Conservation (phyloP, 2,888 invertebrate genomes). For the Hoplodrina blanda region DNA sequence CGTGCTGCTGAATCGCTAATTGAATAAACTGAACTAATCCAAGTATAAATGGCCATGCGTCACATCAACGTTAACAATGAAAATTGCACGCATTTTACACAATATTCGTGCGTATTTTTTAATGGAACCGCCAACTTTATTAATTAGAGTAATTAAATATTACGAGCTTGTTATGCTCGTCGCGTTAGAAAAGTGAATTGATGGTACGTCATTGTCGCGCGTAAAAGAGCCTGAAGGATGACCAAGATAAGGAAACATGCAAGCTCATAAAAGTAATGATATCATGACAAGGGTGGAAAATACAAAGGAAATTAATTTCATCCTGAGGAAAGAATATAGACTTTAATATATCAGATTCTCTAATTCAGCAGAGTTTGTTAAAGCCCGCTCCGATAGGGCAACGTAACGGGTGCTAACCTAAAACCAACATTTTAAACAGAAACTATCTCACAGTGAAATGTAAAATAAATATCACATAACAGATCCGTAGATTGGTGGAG, state of each 20-base stretch:
- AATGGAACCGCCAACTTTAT: conserved; percentile 37
- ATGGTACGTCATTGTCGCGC: conserved; percentile 27
- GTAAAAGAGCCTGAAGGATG: conserved; percentile 3
- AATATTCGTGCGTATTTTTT: conserved; percentile 27
- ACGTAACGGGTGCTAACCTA: background rate
- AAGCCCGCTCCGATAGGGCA: background rate
- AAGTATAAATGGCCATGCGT: conserved; percentile 61
- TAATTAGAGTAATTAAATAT: conserved; percentile 42
- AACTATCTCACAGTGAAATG: conserved; percentile 14
- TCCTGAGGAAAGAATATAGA: background rate
- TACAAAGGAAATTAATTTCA: conserved; percentile 2
- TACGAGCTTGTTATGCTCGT: conserved; percentile 26
- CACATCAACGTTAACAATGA: conserved; percentile 50
- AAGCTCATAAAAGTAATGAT: conserved; percentile 36
- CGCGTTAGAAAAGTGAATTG: conserved; percentile 21
- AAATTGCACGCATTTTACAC: conserved; percentile 51
- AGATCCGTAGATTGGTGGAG: conserved; percentile 19
- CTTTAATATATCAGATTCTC: background rate
- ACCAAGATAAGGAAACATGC: conserved; percentile 38
- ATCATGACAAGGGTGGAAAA: conserved; percentile 7
- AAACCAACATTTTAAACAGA: conserved; percentile 2
- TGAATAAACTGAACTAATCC: conserved; percentile 74
- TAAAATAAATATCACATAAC: conserved; percentile 25
- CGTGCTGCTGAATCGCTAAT: conserved; percentile 72
- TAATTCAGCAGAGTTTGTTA: conserved; percentile 1